Conservation (phyloP, 2,113 vertebrate genomes). For the Rhagologus leucostigma region DNA sequence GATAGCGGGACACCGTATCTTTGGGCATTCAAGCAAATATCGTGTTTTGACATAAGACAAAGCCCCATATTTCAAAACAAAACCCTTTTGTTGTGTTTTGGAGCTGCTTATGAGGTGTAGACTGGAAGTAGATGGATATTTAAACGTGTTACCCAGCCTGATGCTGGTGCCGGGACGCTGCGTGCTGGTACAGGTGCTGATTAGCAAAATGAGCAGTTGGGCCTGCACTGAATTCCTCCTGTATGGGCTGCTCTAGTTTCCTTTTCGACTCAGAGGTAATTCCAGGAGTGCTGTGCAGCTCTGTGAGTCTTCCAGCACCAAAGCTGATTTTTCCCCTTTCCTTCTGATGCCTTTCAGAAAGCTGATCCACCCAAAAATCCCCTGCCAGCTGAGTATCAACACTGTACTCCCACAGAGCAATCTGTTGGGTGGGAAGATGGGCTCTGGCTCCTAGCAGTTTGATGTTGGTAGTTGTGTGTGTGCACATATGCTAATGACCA, state of each 20-base stretch:
- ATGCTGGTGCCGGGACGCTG: fast-evolving
- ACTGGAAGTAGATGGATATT: background rate
- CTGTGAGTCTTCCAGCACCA: background rate
- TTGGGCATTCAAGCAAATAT: background rate
- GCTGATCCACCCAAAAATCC: background rate
- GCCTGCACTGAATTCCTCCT: background rate
- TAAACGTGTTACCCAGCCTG: background rate
- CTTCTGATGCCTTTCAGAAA: background rate
- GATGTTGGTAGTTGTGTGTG: background rate
- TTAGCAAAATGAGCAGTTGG: background rate
- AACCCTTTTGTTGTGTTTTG: background rate
- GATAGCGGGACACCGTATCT: fast-evolving
- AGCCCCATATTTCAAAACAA: background rate
- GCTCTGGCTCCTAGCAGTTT: background rate
- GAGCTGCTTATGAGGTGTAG: background rate
- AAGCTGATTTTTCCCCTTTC: background rate
- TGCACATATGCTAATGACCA: background rate
- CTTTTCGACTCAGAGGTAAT: background rate
- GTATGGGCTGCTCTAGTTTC: background rate
- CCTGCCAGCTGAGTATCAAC: background rate
- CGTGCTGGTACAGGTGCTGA: background rate
- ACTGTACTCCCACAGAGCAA: background rate
- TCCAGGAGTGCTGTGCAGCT: background rate
- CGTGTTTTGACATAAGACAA: background rate
- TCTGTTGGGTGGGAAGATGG: background rate